Percentiles rank a stretch among this genome's conserved stretches.
Conservation (phyloP, 2,797 vertebrate species). For the Chaetodon trifasciatus region DNA sequence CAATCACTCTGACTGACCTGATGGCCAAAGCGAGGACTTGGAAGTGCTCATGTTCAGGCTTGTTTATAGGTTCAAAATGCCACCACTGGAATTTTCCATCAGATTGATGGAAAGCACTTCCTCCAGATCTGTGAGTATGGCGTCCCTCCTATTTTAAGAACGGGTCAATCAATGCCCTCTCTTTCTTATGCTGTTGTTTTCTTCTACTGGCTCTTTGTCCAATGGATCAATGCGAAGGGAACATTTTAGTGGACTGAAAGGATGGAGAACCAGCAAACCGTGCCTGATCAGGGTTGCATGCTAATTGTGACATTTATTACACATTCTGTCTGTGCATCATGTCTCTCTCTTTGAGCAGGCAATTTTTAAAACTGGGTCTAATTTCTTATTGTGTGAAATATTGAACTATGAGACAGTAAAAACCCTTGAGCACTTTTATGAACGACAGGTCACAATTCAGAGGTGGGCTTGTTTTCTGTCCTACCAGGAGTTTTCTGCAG, state of each 20-base stretch:
- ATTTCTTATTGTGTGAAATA: constrained; percentile 24
- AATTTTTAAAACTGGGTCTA: neutral
- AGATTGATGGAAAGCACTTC: constrained; percentile 43
- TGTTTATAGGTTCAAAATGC: constrained; percentile 41
- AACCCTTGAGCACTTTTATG: neutral
- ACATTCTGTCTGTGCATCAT: constrained; percentile 28
- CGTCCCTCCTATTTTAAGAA: constrained; percentile 42
- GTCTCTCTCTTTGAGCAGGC: neutral
- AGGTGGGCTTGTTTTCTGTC: too few relatives aligned
- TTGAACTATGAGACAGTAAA: neutral
- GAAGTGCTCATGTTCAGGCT: constrained; percentile 20
- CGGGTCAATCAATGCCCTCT: constrained; percentile 25
- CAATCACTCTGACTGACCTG: constrained; percentile 10
- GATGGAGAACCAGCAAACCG: neutral
- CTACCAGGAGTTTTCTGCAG: too few relatives aligned
- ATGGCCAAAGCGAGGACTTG: constrained; percentile 14
- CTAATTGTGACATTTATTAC: constrained; percentile 68
- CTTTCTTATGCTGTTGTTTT: constrained; percentile 30
- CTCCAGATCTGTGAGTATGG: constrained; percentile 28
- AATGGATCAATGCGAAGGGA: constrained; percentile 44
- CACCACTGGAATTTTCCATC: constrained; percentile 33
- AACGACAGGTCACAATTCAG: neutral
- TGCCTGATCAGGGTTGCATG: constrained; percentile 47
- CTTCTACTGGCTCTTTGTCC: constrained; percentile 52
- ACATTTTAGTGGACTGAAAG: constrained; percentile 44